phyloP scores from a whole-genome alignment of 53 echinoderm and acorn worm genomes.

The Holothuria leucospilota region DNA sequence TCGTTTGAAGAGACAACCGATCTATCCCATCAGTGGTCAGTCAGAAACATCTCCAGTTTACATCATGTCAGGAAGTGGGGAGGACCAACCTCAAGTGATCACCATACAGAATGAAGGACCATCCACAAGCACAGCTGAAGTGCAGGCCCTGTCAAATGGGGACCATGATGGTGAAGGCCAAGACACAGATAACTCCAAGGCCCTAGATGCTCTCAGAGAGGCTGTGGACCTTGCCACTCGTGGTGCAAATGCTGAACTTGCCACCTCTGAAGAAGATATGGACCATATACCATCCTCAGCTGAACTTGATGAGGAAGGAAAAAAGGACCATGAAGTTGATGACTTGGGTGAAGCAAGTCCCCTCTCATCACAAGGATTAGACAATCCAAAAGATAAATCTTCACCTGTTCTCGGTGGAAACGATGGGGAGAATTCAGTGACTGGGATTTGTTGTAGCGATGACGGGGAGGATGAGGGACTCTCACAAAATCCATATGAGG shows the following conservation, averaged over 20 bases:
- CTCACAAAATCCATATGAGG: constrained; percentile 30
- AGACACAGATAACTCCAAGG: constrained; percentile 28
- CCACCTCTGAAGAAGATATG: constrained; percentile 57
- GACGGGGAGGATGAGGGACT: constrained; percentile 45
- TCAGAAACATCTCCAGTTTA: constrained; percentile 32
- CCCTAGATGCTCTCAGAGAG: constrained; percentile 47
- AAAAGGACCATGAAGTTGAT: constrained; percentile 7
- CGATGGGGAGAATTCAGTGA: constrained; percentile 42
- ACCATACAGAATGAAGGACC: constrained; percentile 47
- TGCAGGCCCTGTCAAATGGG: not conserved
- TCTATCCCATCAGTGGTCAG: not conserved
- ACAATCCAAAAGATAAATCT: not conserved
- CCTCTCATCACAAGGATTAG: not conserved
- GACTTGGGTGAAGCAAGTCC: constrained; percentile 13
- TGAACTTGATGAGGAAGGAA: not conserved
- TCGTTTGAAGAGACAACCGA: constrained; percentile 74
- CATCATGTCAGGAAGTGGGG: constrained; percentile 39
- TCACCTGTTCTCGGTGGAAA: constrained; percentile 30
- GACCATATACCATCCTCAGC: not conserved
- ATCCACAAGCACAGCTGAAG: constrained; percentile 16
- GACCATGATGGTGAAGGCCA: constrained; percentile 10
- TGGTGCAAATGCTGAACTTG: constrained; percentile 46
- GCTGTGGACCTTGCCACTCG: constrained; percentile 42
- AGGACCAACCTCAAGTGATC: constrained; percentile 44
- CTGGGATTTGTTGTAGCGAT: constrained; percentile 24